phyloP scores from a whole-genome alignment of 2,113 vertebrate genomes.

The Lonchura striata region DNA sequence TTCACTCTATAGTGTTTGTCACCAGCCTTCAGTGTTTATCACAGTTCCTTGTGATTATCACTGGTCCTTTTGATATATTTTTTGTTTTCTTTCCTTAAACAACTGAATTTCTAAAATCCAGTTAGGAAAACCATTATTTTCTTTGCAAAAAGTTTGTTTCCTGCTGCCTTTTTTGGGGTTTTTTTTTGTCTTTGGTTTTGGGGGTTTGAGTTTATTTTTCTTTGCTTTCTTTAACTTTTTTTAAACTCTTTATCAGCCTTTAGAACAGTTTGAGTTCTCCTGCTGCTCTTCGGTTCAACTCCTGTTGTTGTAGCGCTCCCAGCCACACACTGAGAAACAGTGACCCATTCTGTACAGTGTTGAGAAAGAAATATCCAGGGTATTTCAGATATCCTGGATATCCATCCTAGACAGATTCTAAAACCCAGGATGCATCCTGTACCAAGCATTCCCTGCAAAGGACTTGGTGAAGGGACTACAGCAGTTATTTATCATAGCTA shows the following conservation, averaged over 20 bases:
- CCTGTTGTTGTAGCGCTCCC: not conserved
- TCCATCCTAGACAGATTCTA: not conserved
- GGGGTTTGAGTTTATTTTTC: not conserved
- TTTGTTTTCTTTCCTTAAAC: not conserved
- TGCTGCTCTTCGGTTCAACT: not conserved
- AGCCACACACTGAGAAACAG: not conserved
- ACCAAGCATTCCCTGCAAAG: not conserved
- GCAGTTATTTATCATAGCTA: not conserved
- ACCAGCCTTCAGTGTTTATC: not conserved
- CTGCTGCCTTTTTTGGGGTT: not conserved
- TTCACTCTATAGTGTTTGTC: not conserved
- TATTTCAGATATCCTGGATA: not conserved
- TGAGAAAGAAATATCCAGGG: not conserved
- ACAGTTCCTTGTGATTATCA: not conserved
- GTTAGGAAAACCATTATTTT: not conserved
- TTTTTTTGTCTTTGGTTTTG: not conserved
- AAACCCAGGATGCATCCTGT: accelerated
- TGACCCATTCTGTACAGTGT: not conserved
- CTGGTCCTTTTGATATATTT: not conserved
- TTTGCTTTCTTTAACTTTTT: not conserved
- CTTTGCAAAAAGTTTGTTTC: not conserved
- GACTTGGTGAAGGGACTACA: not conserved
- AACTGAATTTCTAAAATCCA: not conserved
- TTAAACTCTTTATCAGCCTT: not conserved
- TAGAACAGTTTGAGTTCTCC: not conserved